Percentiles rank a stretch among this genome's conserved stretches.
Conservation (phyloP, 2,113 vertebrate species). For the Labrus mixtus region DNA sequence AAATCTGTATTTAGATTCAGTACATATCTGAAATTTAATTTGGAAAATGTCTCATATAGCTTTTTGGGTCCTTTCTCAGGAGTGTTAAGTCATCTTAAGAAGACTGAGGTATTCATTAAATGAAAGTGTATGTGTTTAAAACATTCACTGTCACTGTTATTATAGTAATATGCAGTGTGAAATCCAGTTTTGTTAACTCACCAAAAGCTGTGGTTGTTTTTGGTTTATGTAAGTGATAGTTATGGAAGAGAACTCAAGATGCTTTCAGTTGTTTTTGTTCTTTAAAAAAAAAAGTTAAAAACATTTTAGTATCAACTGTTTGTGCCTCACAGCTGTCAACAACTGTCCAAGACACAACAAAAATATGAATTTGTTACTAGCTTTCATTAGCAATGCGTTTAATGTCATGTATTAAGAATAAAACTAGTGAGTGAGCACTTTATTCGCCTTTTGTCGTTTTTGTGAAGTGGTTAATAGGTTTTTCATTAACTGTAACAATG, state of each 20-base stretch:
- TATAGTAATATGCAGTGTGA: background rate
- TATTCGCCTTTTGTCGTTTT: background rate
- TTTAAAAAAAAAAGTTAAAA: no score
- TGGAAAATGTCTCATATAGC: background rate
- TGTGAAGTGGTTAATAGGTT: background rate
- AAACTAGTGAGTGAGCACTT: background rate
- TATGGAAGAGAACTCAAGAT: background rate
- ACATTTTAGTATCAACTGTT: background rate
- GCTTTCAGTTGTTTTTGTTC: background rate
- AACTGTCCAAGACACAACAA: background rate
- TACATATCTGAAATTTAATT: no score
- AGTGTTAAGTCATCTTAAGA: background rate
- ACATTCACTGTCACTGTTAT: constrained; percentile 4
- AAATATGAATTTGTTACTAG: background rate
- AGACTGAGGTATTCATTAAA: background rate
- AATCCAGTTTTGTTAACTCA: background rate
- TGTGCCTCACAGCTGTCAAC: background rate
- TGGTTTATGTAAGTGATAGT: background rate
- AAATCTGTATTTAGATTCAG: background rate
- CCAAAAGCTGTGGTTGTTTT: background rate
- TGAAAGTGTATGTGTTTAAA: background rate
- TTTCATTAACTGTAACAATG: background rate
- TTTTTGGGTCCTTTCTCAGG: background rate
- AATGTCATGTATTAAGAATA: background rate
- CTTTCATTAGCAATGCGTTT: background rate